Evolutionary conservation across 2,113 vertebrate genomes (phyloP).

Genomic region (Melozone crissalis): DNA sequence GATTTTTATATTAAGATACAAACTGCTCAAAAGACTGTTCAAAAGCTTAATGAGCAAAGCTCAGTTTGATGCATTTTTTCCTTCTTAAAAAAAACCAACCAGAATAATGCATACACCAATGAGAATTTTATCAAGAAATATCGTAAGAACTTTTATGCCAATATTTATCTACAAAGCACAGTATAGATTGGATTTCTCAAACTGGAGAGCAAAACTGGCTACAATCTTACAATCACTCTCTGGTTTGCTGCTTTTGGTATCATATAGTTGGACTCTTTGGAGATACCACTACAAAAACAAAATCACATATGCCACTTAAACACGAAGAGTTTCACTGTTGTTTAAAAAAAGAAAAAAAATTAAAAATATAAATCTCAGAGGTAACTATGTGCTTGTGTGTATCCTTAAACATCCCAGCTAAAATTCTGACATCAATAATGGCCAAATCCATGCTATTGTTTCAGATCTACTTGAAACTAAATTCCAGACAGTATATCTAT

Average conservation of each 20-base stretch:
- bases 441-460: background rate
- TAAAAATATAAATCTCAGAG: background rate
- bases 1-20: background rate
- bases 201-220: background rate
- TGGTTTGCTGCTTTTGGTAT: background rate
- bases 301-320: background rate
- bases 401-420: background rate
- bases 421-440: background rate
- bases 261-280: background rate
- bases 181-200: background rate
- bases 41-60: background rate
- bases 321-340: background rate
- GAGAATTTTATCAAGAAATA: background rate
- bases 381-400: background rate
- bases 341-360: background rate
- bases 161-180: background rate
- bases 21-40: background rate
- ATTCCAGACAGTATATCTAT: background rate
- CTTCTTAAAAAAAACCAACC: background rate
- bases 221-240: background rate
- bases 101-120: rapidly evolving
- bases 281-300: background rate
- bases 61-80: background rate
- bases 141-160: background rate
- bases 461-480: background rate